Evolutionary conservation across 2,888 invertebrate genomes (phyloP).

Genomic region (Troides aeacus): DNA sequence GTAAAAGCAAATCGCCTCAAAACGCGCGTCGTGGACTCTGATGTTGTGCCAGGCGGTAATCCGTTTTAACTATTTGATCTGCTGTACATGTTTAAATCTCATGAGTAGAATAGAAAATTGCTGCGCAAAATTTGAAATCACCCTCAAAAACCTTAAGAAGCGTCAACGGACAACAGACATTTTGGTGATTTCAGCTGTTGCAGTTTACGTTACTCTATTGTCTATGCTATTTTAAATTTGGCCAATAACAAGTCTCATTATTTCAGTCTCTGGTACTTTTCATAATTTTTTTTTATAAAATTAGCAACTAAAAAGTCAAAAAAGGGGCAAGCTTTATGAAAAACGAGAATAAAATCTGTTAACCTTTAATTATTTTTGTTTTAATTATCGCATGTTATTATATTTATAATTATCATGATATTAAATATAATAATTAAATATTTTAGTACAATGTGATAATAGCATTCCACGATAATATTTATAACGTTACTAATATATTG

Average conservation of each 20-base stretch:
- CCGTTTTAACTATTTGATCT: constrained; percentile 40
- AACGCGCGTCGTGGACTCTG: constrained; percentile 46
- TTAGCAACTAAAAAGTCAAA: neutral
- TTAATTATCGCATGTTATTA: too few species aligned
- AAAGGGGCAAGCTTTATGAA: neutral
- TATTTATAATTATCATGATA: too few species aligned
- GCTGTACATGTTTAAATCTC: constrained; percentile 56
- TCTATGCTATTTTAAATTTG: constrained; percentile 65
- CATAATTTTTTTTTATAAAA: neutral
- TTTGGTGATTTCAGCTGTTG: constrained; percentile 73
- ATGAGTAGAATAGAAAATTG: constrained; percentile 51
- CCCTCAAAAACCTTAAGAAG: constrained; percentile 60
- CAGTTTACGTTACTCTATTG: constrained; percentile 60
- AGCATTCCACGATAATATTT: too few species aligned
- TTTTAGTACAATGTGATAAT: too few species aligned
- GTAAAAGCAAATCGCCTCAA: constrained; percentile 44
- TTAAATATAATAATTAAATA: too few species aligned
- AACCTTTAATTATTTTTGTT: too few species aligned
- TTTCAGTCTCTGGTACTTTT: neutral
- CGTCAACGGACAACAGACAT: constrained; percentile 76
- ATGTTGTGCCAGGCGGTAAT: constrained; percentile 52
- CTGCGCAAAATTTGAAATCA: constrained; percentile 52
- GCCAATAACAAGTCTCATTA: constrained; percentile 49
- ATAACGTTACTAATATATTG: too few species aligned
- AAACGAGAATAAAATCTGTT: too few species aligned